Base-by-base conservation (phyloP, 2,888 invertebrate genomes). In the Aromia moschata region DNA sequence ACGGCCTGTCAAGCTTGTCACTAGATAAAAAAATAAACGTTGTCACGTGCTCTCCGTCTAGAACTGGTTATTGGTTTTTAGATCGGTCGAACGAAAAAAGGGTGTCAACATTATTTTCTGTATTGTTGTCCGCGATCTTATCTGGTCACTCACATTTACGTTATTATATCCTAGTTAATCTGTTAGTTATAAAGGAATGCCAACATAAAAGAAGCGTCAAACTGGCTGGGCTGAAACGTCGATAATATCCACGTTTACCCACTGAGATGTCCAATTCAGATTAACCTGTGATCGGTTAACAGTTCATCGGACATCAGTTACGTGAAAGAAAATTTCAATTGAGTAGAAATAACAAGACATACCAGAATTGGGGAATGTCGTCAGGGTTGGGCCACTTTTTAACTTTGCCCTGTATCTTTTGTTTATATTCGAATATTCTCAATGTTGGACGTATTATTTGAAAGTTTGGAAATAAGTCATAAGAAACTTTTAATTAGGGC, bases 21-120 rank as follows among this genome's bases (percentile, higher is more conserved):
- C 16, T 56, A 44, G 56, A 56, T 56, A 51, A 51, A 49, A 44
- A 33, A 40, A n/a, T n/a, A n/a, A 49, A 41, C 36, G 15, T 46
- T 49, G 56, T 56, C 49, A 51, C 51, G 44, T 51, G 56, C 49
- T 46, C 51, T 56, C 52, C 56, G 52, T 45, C 46, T 53, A 53
- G 53, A 53, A 51, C 49, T 51, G 51, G 43, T 53, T 56, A 52
- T 56, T 60, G 40, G 52, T 60, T 60, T 56, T 41, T 43, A 57
- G 57, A 33, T 33, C 33, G n/a, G 33, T 56, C 47, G 38, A 51
- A 57, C 53, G 37, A 45, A n/a, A 36, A 57, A 60, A 52, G 40
- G 57, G 58, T 61, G 61, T 61, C 61, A 61, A 61, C 61, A 61
- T 51, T 55, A 61, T 61, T 61, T 61, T 56, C 58, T 61, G 53